Evolutionary conservation across 2,888 invertebrate species (phyloP).

Genomic region (Leptinotarsa peninsularis): DNA sequence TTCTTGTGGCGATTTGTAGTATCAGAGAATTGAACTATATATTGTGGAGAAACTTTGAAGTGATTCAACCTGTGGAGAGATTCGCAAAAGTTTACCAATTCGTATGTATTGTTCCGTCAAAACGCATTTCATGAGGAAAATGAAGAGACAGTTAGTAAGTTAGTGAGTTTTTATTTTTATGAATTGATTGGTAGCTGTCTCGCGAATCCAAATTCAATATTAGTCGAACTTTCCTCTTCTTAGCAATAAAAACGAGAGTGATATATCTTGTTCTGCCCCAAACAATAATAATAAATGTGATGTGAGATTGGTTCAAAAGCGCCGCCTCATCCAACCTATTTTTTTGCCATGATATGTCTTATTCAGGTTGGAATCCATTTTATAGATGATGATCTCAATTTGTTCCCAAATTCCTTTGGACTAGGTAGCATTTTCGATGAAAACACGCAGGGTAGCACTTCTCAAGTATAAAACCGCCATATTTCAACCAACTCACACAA

Average conservation of each 20-base stretch:
- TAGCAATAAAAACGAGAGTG: conserved; percentile 1
- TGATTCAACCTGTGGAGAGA: neutral
- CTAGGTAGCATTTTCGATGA: no score
- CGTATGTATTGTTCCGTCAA: neutral
- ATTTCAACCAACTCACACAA: no score
- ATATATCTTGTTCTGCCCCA: neutral
- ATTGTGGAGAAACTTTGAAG: conserved; percentile 4
- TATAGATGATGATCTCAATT: no score
- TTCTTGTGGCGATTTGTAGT: neutral
- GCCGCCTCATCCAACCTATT: no score
- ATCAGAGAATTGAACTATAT: neutral
- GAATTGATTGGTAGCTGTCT: neutral
- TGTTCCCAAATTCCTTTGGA: no score
- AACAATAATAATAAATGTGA: neutral
- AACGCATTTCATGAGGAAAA: neutral
- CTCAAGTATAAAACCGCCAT: no score
- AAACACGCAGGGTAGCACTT: no score
- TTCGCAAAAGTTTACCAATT: neutral
- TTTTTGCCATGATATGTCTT: no score
- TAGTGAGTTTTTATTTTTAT: neutral
- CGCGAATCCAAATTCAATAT: neutral
- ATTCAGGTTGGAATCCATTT: no score
- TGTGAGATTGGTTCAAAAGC: neutral
- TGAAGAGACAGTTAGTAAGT: neutral
- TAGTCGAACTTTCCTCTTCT: neutral